Percentiles rank a stretch among this genome's conserved stretches.
phyloP scores from a whole-genome alignment of 2,113 vertebrate species.

The Malurus elegans region DNA sequence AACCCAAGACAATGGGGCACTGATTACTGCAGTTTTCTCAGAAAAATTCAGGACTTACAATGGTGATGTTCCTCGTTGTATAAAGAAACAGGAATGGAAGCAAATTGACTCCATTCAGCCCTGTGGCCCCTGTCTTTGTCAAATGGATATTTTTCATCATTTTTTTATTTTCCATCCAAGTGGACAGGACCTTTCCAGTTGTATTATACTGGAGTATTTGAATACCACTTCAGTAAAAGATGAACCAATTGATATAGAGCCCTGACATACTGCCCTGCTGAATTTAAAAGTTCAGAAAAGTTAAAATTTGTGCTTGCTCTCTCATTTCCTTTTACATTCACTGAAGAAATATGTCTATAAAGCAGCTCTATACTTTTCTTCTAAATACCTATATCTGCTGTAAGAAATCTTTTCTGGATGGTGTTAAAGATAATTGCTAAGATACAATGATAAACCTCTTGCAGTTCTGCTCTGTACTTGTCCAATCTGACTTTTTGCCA shows the following conservation, averaged over 20 bases:
- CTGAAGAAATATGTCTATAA: neutral
- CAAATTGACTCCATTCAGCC: neutral
- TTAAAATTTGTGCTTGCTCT: neutral
- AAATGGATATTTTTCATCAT: neutral
- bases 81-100: neutral
- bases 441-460: conserved; percentile 3
- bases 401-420: neutral
- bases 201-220: neutral
- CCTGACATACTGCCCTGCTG: neutral
- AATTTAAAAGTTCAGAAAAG: neutral
- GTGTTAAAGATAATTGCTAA: neutral
- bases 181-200: neutral
- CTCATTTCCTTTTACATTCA: neutral
- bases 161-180: neutral
- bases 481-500: conserved; percentile 28
- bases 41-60: neutral
- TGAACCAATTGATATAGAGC: neutral
- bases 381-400: neutral
- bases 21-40: neutral
- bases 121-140: neutral
- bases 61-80: neutral
- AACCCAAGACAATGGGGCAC: too few species aligned
- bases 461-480: neutral
- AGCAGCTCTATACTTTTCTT: neutral
- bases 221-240: neutral